Base-by-base conservation (phyloP, 2,113 vertebrate species). In the Uria aalge region DNA sequence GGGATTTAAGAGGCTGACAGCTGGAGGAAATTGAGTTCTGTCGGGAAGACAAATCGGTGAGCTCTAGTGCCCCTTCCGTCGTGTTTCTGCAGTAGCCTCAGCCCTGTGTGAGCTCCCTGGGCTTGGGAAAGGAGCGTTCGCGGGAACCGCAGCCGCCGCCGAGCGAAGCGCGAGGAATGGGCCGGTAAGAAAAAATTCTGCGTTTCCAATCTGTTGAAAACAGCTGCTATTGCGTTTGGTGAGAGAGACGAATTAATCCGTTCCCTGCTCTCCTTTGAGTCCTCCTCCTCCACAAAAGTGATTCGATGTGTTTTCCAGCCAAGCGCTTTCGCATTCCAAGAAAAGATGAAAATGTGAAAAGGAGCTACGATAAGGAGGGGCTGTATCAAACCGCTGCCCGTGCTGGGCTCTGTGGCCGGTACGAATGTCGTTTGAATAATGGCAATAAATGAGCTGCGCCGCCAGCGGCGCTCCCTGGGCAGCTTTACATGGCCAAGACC, bases 281-380 rank as follows among this genome's bases (percentile, higher is more conserved):
- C 43, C 48, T 12, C 43, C 56, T 77, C 9, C 63, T 40, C 71
- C 43, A 15, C 32, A 7, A 74, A 90, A 94, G 56, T 43, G 27
- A 26, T 94, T 96, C 92, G 88, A 12, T 89, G 12, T 95, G 14
- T 91, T 94, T 95, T 94, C 85, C 92, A 89, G 74, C 50, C 32
- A 19, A 62, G 88, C 67, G 43, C 78, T 82, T 82, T 68, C 47
- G 0, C 55, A 34, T 3, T 38, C 80, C 52, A 56, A 68, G 73
- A 77, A 32, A 57, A 64, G 84, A 36, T 9, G 76, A 55, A 71
- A 48, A 12, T 6, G 56, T 6, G 29, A 73, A 12, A 38, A 78
- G 57, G 56, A 13, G 5, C 90, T 34, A 86, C 63, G 6, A 3
- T 53, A 12, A 32, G 18, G 36, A 12, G 2, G 81, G 80, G 22